Percentiles rank a stretch among this genome's conserved stretches.
phyloP scores from a whole-genome alignment of 2,888 invertebrate species.

The Coleophora flavipennella region DNA sequence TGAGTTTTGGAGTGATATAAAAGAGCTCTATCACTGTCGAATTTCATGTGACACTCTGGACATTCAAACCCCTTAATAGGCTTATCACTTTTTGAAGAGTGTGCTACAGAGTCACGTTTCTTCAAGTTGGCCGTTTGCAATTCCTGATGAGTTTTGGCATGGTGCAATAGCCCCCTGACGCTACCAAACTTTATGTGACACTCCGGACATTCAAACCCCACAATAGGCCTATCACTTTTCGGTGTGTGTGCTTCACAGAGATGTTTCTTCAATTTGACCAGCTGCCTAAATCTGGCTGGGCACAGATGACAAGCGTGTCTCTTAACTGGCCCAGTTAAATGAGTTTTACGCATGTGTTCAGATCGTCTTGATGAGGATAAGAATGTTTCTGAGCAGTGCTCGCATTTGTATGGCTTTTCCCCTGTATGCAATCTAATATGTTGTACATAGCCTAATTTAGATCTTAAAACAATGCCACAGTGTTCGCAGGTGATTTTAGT shows the following conservation, averaged over 20 bases:
- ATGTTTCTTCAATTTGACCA: constrained; percentile 42
- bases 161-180: constrained; percentile 38
- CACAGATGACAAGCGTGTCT: constrained; percentile 43
- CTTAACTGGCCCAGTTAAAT: constrained; percentile 24
- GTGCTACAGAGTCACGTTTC: constrained; percentile 37
- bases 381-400: constrained; percentile 44
- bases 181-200: constrained; percentile 45
- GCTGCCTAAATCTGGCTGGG: constrained; percentile 43
- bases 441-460: constrained; percentile 44
- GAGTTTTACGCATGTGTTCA: constrained; percentile 42
- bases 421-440: constrained; percentile 55
- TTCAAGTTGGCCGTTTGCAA: too few relatives aligned
- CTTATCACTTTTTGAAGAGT: constrained; percentile 19
- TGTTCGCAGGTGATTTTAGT: constrained; percentile 34
- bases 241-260: constrained; percentile 29
- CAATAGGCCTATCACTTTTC: constrained; percentile 10
- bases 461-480: constrained; percentile 40
- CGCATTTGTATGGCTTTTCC: constrained; percentile 47
- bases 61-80: constrained; percentile 31
- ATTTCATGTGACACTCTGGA: constrained; percentile 36
- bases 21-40: constrained; percentile 39
- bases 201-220: constrained; percentile 32
- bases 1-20: constrained; percentile 43
- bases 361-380: constrained; percentile 53
- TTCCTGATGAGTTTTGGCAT: constrained; percentile 37